Percentiles rank a stretch among this genome's conserved stretches.
phyloP scores from a whole-genome alignment of 2,113 vertebrate genomes.

The Toxostoma redivivum region DNA sequence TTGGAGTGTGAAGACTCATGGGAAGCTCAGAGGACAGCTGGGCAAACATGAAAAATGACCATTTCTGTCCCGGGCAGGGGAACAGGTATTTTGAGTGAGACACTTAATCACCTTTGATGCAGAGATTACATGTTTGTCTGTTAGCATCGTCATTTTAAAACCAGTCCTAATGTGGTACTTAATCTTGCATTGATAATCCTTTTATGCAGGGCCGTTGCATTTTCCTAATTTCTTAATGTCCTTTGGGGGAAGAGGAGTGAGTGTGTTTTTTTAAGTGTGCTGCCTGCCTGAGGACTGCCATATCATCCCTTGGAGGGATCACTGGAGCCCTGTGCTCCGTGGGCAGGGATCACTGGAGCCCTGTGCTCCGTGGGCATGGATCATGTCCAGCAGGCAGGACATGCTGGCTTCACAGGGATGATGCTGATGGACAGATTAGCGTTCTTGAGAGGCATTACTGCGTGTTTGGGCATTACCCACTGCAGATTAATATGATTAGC shows the following conservation, averaged over 20 bases:
- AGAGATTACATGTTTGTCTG: background rate
- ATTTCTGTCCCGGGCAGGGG: background rate
- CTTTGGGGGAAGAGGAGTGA: background rate
- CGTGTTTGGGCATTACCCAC: background rate
- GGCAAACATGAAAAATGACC: background rate
- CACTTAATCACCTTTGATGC: background rate
- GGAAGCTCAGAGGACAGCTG: background rate
- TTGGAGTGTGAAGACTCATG: accelerated
- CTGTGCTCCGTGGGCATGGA: background rate
- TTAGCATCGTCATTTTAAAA: background rate
- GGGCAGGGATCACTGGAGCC: too few species aligned
- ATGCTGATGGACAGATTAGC: background rate
- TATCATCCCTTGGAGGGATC: background rate
- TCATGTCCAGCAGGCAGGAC: background rate
- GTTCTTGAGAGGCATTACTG: background rate
- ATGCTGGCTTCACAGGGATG: background rate
- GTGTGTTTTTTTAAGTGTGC: background rate
- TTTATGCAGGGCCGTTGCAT: background rate
- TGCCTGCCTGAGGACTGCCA: background rate
- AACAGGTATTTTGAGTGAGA: background rate
- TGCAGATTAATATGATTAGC: background rate
- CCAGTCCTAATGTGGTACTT: background rate
- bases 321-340: too few species aligned
- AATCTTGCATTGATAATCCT: background rate
- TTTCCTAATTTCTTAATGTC: background rate